Evolutionary conservation across 2,888 invertebrate genomes (phyloP), one percentile per base, ranked within the genome.

Genomic region (Bruchidius siliquastri): DNA sequence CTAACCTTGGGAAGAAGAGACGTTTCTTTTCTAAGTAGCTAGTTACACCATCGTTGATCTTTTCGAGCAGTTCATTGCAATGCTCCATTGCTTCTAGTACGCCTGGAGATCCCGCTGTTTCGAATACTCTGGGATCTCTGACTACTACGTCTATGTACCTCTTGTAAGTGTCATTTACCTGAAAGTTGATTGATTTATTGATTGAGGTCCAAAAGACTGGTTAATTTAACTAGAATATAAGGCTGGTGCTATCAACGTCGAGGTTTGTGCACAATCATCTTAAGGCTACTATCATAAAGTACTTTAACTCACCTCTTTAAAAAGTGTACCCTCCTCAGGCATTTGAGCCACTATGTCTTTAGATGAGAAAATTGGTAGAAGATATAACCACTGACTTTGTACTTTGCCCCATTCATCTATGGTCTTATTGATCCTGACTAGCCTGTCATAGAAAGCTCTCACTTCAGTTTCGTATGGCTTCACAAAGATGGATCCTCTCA

Each of bases 371-470:
- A 96, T 95, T 0, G 96, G 96, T 79, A 96, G 88, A 76, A 96
- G 88, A 84, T 96, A 95, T 76, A 96, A 87, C 96, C 96, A 96
- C 76, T 94, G 93, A 72, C 92, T 90, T 87, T 96, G 96, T 26
- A 95, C 94, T 88, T 93, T 94, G 49, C 93, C 91, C 95, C 95
- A 96, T 86, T 93, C 93, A 76, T 95, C 94, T 68, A 96, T 89
- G 3, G 94, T 94, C 70, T 88, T 87, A 83, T 92, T 91, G 10
- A 93, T 90, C 76, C 93, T 88, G 0, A 88, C 83, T 68, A 96
- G 89, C 83, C 92, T 92, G 18, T 93, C 92, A 84, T 95, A 95
- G 92, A 96, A 96, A 1, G 89, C 87, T 82, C 89, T 91, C 0
- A 92, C 91, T 85, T 91, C 89, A 26, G 85, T 81, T 86, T 94